Evolutionary conservation across 1,140 invertebrate genomes (phyloP), one percentile per base, ranked within the genome.

Genomic region (Cotesia chilonis): DNA sequence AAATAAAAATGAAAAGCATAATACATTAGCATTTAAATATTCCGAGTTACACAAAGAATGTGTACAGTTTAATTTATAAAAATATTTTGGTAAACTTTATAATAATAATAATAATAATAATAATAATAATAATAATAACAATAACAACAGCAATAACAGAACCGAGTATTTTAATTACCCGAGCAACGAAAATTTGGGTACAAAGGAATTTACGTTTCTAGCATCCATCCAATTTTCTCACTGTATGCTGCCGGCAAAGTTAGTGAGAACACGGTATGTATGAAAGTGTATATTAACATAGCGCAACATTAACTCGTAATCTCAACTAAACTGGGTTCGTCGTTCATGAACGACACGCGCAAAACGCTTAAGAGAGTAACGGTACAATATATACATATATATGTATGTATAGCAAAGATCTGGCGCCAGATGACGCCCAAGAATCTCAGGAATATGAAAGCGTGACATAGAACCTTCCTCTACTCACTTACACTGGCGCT

Each of bases 291-390:
- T 35, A 52, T 67, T 35, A 52, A 52, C 65, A 28, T 67, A 20
- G n/a, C 28, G 1, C 47, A 28, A 52, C 65, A 67, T 67, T 67
- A 67, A 67, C 65, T 51, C 65, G 47, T 67, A 67, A 67, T 67
- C 65, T 51, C 51, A 28, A 51, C 47, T 28, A 47, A 47, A 47
- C 41, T 47, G 14, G 51, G 12, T 54, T 47, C 17, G 64, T 66
- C 64, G 38, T 66, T 66, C 64, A 66, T 35, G 60, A 28, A 35
- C 12, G 60, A 63, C 60, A 35, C 60, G 36, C 60, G n/a, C 55
- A 63, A 63, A 36, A 47, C 41, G 36, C 20, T 28, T 17, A 47
- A 17, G 51, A 66, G 38, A 51, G 14, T 66, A 17, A 66, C 64
- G 51, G 64, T 51, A 63, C 4, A 12, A 37, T 36, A 35, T 51